Evolutionary conservation across 2,113 vertebrate genomes (phyloP).

Genomic region (Apodemus sylvaticus): DNA sequence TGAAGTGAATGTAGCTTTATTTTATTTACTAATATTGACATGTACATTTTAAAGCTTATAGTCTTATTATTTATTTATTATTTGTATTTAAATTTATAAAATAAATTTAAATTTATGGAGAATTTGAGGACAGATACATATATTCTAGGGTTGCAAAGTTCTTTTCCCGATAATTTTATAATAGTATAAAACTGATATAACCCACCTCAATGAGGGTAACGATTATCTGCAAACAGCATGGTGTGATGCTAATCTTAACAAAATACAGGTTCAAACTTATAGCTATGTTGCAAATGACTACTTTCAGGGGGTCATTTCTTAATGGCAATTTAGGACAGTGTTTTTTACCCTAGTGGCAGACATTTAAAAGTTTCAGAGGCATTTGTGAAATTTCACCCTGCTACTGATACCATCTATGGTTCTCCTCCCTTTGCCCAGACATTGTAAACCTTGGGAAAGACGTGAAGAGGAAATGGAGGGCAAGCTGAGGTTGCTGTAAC

Average conservation of each 20-base stretch:
- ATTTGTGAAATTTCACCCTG: not conserved
- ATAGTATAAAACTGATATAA: not conserved
- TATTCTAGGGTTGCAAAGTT: not conserved
- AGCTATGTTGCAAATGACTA: not conserved
- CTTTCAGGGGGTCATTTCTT: not conserved
- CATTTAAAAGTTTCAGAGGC: slow-evolving; percentile 15
- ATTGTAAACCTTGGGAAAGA: not conserved
- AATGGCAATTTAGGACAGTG: not conserved
- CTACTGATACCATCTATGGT: not conserved
- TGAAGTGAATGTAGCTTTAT: not conserved
- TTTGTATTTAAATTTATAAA: too few species aligned
- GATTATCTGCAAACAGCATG: not conserved
- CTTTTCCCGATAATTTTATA: slow-evolving; percentile 24
- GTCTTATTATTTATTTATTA: too few species aligned
- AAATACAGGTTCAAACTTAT: not conserved
- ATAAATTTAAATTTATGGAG: slow-evolving; percentile 3
- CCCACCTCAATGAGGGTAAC: slow-evolving; percentile 7
- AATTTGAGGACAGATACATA: not conserved
- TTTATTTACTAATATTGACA: not conserved
- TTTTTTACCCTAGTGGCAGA: not conserved
- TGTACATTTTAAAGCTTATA: not conserved
- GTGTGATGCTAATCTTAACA: slow-evolving; percentile 19
- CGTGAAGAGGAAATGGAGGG: slow-evolving; percentile 13
- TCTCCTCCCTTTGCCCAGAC: slow-evolving; percentile 23
- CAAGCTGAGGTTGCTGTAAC: not conserved